Evolutionary conservation across 1,140 invertebrate genomes (phyloP).

Genomic region (Cataglyphis hispanica): DNA sequence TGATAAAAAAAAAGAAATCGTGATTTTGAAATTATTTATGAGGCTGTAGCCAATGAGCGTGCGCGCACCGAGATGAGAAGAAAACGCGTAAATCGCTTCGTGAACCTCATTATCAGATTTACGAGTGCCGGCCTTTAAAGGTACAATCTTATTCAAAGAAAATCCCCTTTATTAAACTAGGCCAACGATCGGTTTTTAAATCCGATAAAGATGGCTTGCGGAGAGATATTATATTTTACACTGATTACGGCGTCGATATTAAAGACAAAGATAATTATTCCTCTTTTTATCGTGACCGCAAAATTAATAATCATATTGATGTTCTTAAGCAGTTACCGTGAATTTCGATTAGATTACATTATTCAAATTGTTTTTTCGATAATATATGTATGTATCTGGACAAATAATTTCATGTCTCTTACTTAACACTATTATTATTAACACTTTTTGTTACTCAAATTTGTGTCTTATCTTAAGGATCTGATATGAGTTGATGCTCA

Average conservation of each 20-base stretch:
- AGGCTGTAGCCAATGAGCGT: constrained; percentile 21
- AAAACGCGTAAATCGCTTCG: constrained; percentile 8
- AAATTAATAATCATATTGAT: constrained; percentile 6
- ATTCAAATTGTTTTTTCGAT: not conserved
- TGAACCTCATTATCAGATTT: constrained; percentile 74
- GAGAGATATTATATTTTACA: constrained; percentile 45
- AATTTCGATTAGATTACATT: not conserved
- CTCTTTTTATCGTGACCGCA: not conserved
- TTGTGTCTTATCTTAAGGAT: not conserved
- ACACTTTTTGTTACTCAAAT: not conserved
- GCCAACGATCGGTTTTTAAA: not conserved
- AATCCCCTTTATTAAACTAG: constrained; percentile 66
- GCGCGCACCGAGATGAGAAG: not conserved
- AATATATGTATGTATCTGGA: not conserved
- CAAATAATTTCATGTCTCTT: not conserved
- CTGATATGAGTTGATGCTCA: not conserved
- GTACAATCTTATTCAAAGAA: not conserved
- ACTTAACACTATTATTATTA: not conserved
- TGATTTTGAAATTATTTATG: constrained; percentile 35
- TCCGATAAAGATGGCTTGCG: constrained; percentile 6
- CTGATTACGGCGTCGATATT: constrained; percentile 10
- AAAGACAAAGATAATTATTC: not conserved
- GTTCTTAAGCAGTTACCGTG: not conserved
- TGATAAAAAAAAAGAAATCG: constrained; percentile 40
- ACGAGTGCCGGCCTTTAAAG: constrained; percentile 54